A percentile compares a stretch with the other conserved stretches of the same genome.
These are phyloP conservation scores for Pitta sordida DNA, from an alignment of 2,113 vertebrate genomes.

Conservation along the genomic window DNA sequence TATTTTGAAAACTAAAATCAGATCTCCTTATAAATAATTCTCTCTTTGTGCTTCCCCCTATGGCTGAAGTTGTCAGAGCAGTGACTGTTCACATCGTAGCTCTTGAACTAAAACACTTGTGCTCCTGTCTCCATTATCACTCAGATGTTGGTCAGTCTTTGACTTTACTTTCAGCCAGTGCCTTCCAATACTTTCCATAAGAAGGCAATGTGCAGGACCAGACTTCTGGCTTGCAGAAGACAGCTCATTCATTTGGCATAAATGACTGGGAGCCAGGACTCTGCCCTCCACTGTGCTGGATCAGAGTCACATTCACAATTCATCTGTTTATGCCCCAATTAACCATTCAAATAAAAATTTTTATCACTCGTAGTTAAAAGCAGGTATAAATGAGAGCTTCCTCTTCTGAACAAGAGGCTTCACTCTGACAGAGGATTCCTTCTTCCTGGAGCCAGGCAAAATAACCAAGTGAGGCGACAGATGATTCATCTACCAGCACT, in stretches of 20 bases:
- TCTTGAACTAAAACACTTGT: not conserved
- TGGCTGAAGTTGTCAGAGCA: not conserved
- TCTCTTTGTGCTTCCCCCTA: not conserved
- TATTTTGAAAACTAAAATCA: not conserved
- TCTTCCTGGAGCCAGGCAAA: constrained; percentile 26
- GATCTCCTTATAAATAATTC: not conserved
- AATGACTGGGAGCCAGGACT: not conserved
- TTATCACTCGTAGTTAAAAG: constrained; percentile 56
- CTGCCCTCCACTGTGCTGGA: not conserved
- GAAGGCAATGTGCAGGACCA: not conserved
- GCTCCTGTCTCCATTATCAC: not conserved
- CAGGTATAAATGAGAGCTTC: not conserved
- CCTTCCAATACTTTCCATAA: not conserved
- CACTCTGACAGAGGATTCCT: not conserved
- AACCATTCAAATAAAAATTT: constrained; percentile 35
- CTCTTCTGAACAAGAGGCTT: not conserved
- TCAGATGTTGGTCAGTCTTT: not conserved
- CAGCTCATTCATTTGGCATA: constrained; percentile 38
- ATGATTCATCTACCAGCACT: constrained; percentile 31
- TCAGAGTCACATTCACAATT: not conserved
- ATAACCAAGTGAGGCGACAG: constrained; percentile 1
- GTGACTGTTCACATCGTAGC: not conserved
- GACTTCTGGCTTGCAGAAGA: not conserved
- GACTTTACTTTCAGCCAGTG: not conserved
- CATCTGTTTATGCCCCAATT: constrained; percentile 19